phyloP scores from a whole-genome alignment of 35 echinoderm and acorn worm genomes.

The Apostichopus parvimensis region DNA sequence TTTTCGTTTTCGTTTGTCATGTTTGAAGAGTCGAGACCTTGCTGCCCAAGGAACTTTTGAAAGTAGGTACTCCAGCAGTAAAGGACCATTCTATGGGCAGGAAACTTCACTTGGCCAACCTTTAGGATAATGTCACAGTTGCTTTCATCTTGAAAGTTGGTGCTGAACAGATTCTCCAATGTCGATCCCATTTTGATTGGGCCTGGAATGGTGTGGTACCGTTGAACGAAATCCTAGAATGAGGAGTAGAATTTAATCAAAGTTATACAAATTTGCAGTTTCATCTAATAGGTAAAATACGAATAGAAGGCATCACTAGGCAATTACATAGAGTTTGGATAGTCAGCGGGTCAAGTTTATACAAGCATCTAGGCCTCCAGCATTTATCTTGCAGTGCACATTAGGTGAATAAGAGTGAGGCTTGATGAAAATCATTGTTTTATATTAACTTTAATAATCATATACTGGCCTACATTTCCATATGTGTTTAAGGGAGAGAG shows the following conservation, averaged over 20 bases:
- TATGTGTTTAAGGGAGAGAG: too few relatives aligned
- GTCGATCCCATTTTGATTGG: not conserved
- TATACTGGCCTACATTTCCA: too few relatives aligned
- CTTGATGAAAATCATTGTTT: too few relatives aligned
- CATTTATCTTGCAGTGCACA: too few relatives aligned
- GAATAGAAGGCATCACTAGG: too few relatives aligned
- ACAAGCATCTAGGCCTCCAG: too few relatives aligned
- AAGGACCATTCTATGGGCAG: not conserved
- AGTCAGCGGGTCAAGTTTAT: too few relatives aligned
- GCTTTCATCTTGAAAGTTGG: not conserved
- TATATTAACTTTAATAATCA: too few relatives aligned
- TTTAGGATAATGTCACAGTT: not conserved
- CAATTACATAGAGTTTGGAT: too few relatives aligned
- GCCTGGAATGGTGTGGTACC: not conserved
- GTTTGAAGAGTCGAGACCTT: not conserved
- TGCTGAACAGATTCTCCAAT: constrained; percentile 4
- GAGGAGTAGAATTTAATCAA: not conserved
- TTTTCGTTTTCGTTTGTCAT: not conserved
- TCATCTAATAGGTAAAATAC: too few relatives aligned
- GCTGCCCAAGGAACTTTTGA: not conserved
- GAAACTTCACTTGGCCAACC: not conserved
- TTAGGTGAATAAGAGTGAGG: too few relatives aligned
- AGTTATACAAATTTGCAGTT: too few relatives aligned
- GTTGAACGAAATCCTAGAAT: not conserved
- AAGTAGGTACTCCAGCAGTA: constrained; percentile 5